Conservation (phyloP, 2,888 invertebrate genomes). For the Chrysolina americana region DNA sequence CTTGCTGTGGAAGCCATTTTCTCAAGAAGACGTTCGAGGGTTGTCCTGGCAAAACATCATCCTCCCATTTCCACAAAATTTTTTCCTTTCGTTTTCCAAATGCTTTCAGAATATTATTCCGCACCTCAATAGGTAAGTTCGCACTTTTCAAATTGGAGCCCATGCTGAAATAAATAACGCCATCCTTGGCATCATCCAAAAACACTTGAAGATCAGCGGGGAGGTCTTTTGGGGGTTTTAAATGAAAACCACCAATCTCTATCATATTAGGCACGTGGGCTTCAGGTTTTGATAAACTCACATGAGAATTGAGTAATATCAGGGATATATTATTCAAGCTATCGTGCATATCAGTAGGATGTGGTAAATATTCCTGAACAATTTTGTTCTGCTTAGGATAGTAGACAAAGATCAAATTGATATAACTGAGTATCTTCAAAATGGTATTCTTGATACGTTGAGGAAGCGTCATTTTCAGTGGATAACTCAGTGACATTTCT, state of each 20-base stretch:
- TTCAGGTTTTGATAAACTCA: conserved; percentile 70
- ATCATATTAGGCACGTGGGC: conserved; percentile 74
- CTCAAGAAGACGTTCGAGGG: conserved; percentile 72
- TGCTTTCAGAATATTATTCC: conserved; percentile 72
- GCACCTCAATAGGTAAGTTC: conserved; percentile 71
- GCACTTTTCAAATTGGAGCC: conserved; percentile 74
- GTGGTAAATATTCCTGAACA: conserved; percentile 59
- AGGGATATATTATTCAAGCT: conserved; percentile 58
- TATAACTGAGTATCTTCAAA: conserved; percentile 38
- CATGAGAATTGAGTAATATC: conserved; percentile 67
- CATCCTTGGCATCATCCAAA: conserved; percentile 72
- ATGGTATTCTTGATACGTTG: conserved; percentile 72
- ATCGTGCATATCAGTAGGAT: conserved; percentile 55
- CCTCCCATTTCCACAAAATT: conserved; percentile 78
- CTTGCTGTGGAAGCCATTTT: conserved; percentile 79
- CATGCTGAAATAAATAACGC: conserved; percentile 75
- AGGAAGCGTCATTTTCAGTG: conserved; percentile 70
- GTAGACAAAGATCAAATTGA: conserved; percentile 48
- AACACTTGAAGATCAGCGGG: conserved; percentile 70
- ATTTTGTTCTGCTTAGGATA: conserved; percentile 56
- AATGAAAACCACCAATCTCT: conserved; percentile 74
- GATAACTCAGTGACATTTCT: conserved; percentile 65
- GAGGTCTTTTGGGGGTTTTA: conserved; percentile 56
- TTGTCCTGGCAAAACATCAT: conserved; percentile 63
- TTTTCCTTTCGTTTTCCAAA: conserved; percentile 75